These are phyloP conservation scores for Orthosia gothica DNA, from an alignment of 2,888 invertebrate genomes.

Conservation along the genomic window DNA sequence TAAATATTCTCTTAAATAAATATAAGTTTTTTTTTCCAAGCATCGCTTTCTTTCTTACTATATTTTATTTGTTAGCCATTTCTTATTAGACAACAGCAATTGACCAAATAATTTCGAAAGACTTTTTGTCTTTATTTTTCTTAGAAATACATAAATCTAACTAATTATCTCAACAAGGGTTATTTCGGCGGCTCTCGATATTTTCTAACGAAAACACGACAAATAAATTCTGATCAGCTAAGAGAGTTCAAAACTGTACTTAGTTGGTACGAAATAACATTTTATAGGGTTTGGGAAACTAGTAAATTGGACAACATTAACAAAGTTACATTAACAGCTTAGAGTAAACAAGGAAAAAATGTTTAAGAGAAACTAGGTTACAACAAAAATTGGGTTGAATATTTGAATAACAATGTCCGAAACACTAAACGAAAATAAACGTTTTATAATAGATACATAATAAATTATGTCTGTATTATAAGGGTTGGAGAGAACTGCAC, in stretches of 20 bases:
- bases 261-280: conserved; percentile 67
- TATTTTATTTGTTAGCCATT: conserved; percentile 2
- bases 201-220: conserved; percentile 58
- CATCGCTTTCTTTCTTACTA: neutral
- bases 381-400: neutral
- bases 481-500: too few species aligned
- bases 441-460: too few species aligned
- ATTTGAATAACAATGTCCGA: neutral
- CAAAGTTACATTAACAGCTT: conserved; percentile 45
- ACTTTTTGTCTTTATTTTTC: conserved; percentile 1
- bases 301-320: conserved; percentile 65
- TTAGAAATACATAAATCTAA: conserved; percentile 20
- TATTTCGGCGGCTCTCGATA: conserved; percentile 12
- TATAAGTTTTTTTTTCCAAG: neutral
- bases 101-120: neutral
- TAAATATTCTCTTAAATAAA: conserved; percentile 1
- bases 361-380: neutral
- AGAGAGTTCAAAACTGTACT: conserved; percentile 68
- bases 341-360: conserved; percentile 50
- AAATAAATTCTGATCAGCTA: conserved; percentile 60
- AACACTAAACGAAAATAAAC: too few species aligned
- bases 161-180: conserved; percentile 2
- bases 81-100: conserved; percentile 1
- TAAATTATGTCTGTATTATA: too few species aligned
- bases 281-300: conserved; percentile 68